A percentile compares a stretch with the other conserved stretches of the same genome.
These are phyloP conservation scores for Epistrophe eligans DNA, from an alignment of 2,888 invertebrate species.

Conservation along the genomic window DNA sequence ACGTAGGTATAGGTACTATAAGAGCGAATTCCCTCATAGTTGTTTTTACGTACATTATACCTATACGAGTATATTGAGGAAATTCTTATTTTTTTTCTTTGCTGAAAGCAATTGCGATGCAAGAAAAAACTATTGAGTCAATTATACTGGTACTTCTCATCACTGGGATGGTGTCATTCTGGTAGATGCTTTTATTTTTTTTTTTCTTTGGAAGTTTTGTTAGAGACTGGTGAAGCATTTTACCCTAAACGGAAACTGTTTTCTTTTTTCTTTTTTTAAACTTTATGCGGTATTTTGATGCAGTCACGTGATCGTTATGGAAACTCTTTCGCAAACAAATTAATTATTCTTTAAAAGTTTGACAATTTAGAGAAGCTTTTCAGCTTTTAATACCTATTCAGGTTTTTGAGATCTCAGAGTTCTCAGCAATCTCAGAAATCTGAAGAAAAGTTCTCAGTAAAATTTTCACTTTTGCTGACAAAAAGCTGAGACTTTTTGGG, in stretches of 20 bases:
- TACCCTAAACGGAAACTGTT: constrained; percentile 15
- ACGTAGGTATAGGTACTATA: too few species aligned
- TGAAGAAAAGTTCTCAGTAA: too few species aligned
- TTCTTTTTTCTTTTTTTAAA: neutral
- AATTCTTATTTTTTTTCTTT: neutral
- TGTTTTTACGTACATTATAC: neutral
- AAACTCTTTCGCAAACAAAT: neutral
- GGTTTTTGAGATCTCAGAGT: too few species aligned
- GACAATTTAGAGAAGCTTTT: neutral
- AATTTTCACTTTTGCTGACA: too few species aligned
- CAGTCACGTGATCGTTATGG: neutral
- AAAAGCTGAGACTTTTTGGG: too few species aligned
- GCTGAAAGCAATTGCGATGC: constrained; percentile 18
- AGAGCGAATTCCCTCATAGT: neutral
- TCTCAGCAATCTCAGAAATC: too few species aligned
- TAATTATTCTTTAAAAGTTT: neutral
- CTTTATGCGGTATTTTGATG: constrained; percentile 3
- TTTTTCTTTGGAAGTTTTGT: neutral
- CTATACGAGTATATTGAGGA: neutral
- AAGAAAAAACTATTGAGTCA: constrained; percentile 39
- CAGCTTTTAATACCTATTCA: neutral
- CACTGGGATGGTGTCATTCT: constrained; percentile 32
- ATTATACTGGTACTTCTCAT: constrained; percentile 34
- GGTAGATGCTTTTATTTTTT: constrained; percentile 1
- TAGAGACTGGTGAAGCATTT: constrained; percentile 12